Base-by-base conservation (phyloP, 2,888 invertebrate genomes). In the Tuta absoluta region DNA sequence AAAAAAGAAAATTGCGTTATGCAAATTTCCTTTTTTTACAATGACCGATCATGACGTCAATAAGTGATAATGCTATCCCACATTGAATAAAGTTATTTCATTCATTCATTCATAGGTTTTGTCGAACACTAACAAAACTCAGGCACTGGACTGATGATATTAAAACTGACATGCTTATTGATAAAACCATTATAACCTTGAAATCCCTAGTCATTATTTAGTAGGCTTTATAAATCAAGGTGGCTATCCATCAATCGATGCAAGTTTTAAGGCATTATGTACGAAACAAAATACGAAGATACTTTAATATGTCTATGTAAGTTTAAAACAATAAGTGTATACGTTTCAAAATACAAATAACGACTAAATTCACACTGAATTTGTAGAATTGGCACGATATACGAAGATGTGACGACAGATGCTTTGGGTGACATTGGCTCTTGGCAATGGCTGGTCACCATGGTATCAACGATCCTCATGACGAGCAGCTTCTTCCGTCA, bases 341-440 rank as follows among this genome's bases (percentile, higher is more conserved):
- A 56, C 28, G n/a, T 10, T 59, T 41, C n/a, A 21, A 23, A 8
- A 57, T 21, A 5, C n/a, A 19, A 2, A 38, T 17, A 11, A 38
- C 23, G 24, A 59, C 21, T 37, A 45, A 28, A 33, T 57, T 41
- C 11, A 5, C 12, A 38, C 37, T 51, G 1, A 53, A 37, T n/a
- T 87, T 84, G 28, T 73, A 90, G 90, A 72, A 87, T 90, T 64
- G 90, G 91, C 45, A 86, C 89, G 1, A 77, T 89, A 28, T 78
- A 87, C 67, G 91, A 91, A 75, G 91, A 91, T 72, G 86, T 90
- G n/a, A 89, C 87, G 14, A 83, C 88, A 0, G 88, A 91, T 60
- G 85, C 89, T 7, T 69, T 89, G 24, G 91, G 90, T 8, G 77
- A 77, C 51, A 89, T 90, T 21, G 91, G 91, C 0, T 67, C 77